These are phyloP conservation scores for Carlito syrichta DNA, from an alignment of 2,113 vertebrate genomes.

Conservation along the genomic window DNA sequence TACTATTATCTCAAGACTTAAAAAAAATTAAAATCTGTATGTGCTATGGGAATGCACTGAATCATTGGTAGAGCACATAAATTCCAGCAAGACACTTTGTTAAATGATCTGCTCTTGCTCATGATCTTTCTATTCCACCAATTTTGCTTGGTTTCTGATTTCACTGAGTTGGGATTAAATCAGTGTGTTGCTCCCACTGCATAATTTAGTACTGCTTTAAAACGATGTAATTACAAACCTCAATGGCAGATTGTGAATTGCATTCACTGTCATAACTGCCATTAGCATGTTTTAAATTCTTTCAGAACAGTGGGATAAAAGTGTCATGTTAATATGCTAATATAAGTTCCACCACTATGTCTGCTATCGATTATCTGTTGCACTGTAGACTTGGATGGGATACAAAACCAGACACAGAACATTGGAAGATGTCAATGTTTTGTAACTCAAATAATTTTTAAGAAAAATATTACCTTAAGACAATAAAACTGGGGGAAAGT, in stretches of 20 bases:
- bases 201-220: conserved; percentile 46
- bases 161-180: conserved; percentile 60
- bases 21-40: neutral
- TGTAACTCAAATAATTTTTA: conserved; percentile 15
- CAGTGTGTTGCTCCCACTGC: conserved; percentile 42
- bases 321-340: neutral
- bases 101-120: conserved; percentile 37
- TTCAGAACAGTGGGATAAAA: neutral
- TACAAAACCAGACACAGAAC: neutral
- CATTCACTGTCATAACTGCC: neutral
- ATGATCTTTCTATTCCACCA: conserved; percentile 25
- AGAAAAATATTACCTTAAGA: neutral
- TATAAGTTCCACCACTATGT: neutral
- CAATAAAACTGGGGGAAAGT: neutral
- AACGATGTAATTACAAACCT: conserved; percentile 68
- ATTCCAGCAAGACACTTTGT: neutral
- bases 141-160: conserved; percentile 53
- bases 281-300: conserved; percentile 38
- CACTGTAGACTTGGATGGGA: neutral
- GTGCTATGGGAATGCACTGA: conserved; percentile 4
- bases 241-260: neutral
- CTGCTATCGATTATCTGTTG: conserved; percentile 14
- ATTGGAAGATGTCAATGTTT: neutral
- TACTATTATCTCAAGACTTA: neutral
- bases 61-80: neutral